A percentile compares a stretch with the other conserved stretches of the same genome.
phyloP scores from a whole-genome alignment of 2,797 vertebrate species.

The Loris lydekkerianus region DNA sequence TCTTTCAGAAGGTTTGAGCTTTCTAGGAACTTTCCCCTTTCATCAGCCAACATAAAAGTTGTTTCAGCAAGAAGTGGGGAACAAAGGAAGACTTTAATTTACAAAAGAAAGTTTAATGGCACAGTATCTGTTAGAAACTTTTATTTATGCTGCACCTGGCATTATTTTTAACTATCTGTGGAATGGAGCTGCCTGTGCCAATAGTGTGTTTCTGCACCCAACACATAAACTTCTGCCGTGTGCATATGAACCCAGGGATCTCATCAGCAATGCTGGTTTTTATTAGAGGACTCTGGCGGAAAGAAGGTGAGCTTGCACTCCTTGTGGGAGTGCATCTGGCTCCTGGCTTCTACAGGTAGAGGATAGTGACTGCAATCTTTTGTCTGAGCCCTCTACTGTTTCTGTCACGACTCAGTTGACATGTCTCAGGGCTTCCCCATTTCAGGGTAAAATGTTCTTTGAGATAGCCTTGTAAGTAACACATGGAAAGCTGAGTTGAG shows the following conservation, averaged over 20 bases:
- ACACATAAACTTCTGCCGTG: slow-evolving; percentile 41
- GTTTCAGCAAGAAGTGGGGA: slow-evolving; percentile 75
- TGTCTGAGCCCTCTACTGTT: neutral
- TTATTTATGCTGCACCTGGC: slow-evolving; percentile 73
- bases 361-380: neutral
- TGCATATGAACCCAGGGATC: neutral
- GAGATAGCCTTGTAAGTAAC: neutral
- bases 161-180: slow-evolving; percentile 78
- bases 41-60: slow-evolving; percentile 66
- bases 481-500: neutral
- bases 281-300: neutral
- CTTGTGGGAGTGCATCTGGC: neutral
- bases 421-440: neutral
- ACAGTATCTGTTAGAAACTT: slow-evolving; percentile 74
- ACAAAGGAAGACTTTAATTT: slow-evolving; percentile 73
- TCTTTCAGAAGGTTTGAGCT: neutral
- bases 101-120: slow-evolving; percentile 65
- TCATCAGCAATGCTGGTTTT: neutral
- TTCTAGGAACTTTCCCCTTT: slow-evolving; percentile 56
- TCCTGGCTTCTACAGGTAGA: neutral
- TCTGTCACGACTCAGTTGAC: neutral
- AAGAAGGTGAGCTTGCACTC: accelerated
- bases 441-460: neutral
- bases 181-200: slow-evolving; percentile 53
- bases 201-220: slow-evolving; percentile 47